Conservation (phyloP, 2,888 invertebrate species). For the Hofmannophila pseudospretella region DNA sequence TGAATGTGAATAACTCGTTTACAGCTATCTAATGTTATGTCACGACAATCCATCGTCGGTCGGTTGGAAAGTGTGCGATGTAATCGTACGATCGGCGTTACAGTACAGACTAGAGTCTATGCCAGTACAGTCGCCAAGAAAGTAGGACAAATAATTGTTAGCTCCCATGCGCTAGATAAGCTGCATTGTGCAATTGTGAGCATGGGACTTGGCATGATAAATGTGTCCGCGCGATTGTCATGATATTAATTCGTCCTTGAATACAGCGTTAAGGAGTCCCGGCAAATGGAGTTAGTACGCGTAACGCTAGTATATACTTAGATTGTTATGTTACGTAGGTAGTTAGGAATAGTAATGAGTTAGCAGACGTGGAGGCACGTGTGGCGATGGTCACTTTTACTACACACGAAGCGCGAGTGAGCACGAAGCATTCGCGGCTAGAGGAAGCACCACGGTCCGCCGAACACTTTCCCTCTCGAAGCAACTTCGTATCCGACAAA, state of each 20-base stretch:
- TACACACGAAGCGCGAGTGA: slow-evolving; percentile 9
- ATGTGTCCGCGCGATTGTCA: slow-evolving; percentile 55
- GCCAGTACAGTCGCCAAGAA: slow-evolving; percentile 31
- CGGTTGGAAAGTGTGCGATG: slow-evolving; percentile 43
- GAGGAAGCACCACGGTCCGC: slow-evolving; percentile 55
- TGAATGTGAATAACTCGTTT: slow-evolving; percentile 19
- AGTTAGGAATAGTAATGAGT: slow-evolving; percentile 28
- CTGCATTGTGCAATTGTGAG: slow-evolving; percentile 65
- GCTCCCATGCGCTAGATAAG: slow-evolving; percentile 62
- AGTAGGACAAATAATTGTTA: slow-evolving; percentile 63
- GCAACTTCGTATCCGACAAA: slow-evolving; percentile 45
- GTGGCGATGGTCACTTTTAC: slow-evolving; percentile 45
- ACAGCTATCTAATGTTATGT: slow-evolving; percentile 33
- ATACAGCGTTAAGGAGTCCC: slow-evolving; percentile 31
- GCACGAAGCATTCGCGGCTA: slow-evolving; percentile 16
- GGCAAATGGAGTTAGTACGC: slow-evolving; percentile 18
- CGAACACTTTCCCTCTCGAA: slow-evolving; percentile 67
- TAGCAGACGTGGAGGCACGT: slow-evolving; percentile 34
- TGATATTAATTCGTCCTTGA: slow-evolving; percentile 70
- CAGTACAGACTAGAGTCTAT: slow-evolving; percentile 15
- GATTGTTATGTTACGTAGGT: neutral
- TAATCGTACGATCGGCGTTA: slow-evolving; percentile 37
- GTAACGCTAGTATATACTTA: neutral
- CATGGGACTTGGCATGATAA: slow-evolving; percentile 54
- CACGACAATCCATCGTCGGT: slow-evolving; percentile 33